Evolutionary conservation across 2,113 vertebrate genomes (phyloP).

Genomic region (Cavia aperea): DNA sequence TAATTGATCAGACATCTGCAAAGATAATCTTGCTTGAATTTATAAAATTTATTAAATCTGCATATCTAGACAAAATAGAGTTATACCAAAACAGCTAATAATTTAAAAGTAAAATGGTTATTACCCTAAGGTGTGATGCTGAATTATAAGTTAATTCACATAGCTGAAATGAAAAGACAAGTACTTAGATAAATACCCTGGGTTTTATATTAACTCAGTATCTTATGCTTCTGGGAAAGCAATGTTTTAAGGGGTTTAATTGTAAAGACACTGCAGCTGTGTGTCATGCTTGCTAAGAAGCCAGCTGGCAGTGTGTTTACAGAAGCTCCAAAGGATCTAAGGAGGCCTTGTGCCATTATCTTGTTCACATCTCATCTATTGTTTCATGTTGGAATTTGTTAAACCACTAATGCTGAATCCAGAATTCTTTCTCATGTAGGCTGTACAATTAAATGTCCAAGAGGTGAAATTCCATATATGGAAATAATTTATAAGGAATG

Average conservation of each 20-base stretch:
- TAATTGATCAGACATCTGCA: not conserved
- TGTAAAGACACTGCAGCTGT: conserved; percentile 21
- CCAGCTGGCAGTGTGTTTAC: conserved; percentile 24
- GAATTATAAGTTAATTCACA: not conserved
- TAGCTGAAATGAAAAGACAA: conserved; percentile 1
- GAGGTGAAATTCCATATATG: conserved; percentile 35
- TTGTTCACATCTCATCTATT: conserved; percentile 14
- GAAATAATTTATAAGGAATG: conserved; percentile 38
- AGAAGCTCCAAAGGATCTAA: conserved; percentile 3
- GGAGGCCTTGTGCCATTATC: not conserved
- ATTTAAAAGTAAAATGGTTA: conserved; percentile 8
- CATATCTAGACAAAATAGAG: not conserved
- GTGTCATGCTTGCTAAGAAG: not conserved
- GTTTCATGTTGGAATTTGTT: conserved; percentile 16
- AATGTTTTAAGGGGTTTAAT: not conserved
- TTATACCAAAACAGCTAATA: not conserved
- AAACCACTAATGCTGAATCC: not conserved
- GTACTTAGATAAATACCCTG: not conserved
- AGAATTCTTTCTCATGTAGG: not conserved
- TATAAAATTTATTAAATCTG: not conserved
- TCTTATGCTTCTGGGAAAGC: not conserved
- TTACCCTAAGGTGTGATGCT: not conserved
- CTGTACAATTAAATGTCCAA: conserved; percentile 37
- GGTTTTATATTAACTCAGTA: not conserved
- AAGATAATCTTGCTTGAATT: not conserved